A percentile compares a stretch with the other conserved stretches of the same genome.
Conservation (phyloP, 1,140 invertebrate species). For the Melanaphis sacchari region DNA sequence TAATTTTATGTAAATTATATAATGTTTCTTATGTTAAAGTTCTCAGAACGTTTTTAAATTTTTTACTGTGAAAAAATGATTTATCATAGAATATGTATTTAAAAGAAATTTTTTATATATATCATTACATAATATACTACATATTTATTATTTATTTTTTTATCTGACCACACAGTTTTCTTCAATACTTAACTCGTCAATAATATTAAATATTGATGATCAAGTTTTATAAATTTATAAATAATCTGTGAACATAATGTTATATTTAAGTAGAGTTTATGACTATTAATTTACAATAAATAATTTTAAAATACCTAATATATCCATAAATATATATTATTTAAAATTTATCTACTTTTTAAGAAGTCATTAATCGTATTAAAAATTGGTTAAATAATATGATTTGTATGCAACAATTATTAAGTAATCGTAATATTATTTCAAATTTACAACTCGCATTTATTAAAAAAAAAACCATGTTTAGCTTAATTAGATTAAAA, state of each 20-base stretch:
- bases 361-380: neutral
- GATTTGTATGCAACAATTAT: neutral
- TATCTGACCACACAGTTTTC: neutral
- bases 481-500: neutral
- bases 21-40: neutral
- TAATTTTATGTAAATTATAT: neutral
- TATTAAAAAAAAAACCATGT: neutral
- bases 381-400: neutral
- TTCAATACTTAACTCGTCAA: neutral
- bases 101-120: neutral
- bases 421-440: neutral
- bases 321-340: neutral
- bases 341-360: neutral
- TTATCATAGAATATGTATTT: neutral
- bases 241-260: too few relatives aligned
- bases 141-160: neutral
- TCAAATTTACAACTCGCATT: neutral
- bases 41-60: neutral
- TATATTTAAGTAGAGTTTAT: too few relatives aligned
- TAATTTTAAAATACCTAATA: too few relatives aligned
- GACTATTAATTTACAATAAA: too few relatives aligned
- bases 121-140: neutral
- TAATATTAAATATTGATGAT: neutral
- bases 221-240: too few relatives aligned
- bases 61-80: neutral